phyloP scores from a whole-genome alignment of 2,888 invertebrate genomes.

The Adineta ricciae region DNA sequence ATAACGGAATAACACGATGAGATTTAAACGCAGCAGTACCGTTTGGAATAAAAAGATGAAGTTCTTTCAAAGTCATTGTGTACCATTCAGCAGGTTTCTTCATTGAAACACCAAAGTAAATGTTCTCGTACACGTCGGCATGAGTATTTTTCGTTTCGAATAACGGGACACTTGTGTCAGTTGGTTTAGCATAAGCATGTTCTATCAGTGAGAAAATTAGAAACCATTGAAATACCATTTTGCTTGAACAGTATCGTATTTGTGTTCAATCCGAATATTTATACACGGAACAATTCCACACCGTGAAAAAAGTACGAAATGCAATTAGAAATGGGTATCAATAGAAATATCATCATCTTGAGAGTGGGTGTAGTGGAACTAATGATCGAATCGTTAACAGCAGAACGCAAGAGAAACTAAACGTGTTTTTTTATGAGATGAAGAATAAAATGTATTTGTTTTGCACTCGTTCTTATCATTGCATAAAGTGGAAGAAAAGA shows the following conservation, averaged over 20 bases:
- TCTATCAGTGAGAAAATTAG: neutral
- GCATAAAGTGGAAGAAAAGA: neutral
- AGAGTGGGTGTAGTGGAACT: too few relatives aligned
- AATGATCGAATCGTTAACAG: neutral
- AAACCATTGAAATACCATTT: too few relatives aligned
- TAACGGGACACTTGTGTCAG: neutral
- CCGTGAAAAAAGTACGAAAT: too few relatives aligned
- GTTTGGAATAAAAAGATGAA: too few relatives aligned
- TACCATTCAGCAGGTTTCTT: neutral
- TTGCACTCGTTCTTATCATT: neutral
- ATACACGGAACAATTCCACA: too few relatives aligned
- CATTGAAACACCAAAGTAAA: neutral
- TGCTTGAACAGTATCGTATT: too few relatives aligned
- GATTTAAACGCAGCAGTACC: too few relatives aligned
- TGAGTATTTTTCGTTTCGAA: neutral
- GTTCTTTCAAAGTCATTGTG: too few relatives aligned
- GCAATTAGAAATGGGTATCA: too few relatives aligned
- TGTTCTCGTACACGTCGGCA: neutral
- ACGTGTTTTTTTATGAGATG: neutral
- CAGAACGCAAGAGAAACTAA: neutral
- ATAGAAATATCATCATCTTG: too few relatives aligned
- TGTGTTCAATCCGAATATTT: too few relatives aligned
- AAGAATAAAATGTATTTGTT: neutral
- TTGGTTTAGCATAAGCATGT: neutral
- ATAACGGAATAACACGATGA: too few relatives aligned